Conservation (phyloP, 2,113 vertebrate species). For the Syngnathus scovelli region DNA sequence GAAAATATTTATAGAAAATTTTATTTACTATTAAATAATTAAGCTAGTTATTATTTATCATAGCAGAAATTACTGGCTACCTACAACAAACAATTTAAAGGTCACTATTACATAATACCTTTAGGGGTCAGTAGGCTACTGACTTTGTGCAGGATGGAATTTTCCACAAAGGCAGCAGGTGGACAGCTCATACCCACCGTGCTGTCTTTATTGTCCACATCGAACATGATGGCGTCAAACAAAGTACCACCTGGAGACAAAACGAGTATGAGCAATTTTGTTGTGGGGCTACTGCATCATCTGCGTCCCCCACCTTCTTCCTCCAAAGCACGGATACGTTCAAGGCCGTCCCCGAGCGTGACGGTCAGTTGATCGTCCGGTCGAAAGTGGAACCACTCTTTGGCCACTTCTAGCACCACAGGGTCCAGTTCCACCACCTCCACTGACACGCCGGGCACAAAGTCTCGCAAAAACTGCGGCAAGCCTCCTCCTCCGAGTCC, state of each 20-base stretch:
- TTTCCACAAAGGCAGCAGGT: constrained; percentile 85
- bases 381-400: constrained; percentile 82
- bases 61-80: background rate
- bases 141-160: constrained; percentile 79
- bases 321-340: constrained; percentile 73
- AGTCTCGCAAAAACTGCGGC: constrained; percentile 88
- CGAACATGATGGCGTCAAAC: constrained; percentile 87
- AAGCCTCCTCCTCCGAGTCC: constrained; percentile 91
- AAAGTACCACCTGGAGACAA: constrained; percentile 58
- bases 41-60: background rate
- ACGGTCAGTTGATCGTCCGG: constrained; percentile 79
- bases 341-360: constrained; percentile 82
- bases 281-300: background rate
- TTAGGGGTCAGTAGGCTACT: constrained; percentile 72
- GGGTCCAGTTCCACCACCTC: constrained; percentile 89
- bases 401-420: constrained; percentile 82
- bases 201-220: constrained; percentile 92
- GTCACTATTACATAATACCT: constrained; percentile 63
- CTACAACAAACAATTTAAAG: background rate
- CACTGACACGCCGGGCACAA: constrained; percentile 69
- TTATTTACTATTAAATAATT: background rate
- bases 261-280: background rate
- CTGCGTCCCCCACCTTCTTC: constrained; percentile 72
- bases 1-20: background rate
- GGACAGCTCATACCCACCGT: constrained; percentile 92